Percentiles rank a stretch among this genome's conserved stretches.
Conservation (phyloP, 2,113 vertebrate genomes). For the Nothocercus julius region DNA sequence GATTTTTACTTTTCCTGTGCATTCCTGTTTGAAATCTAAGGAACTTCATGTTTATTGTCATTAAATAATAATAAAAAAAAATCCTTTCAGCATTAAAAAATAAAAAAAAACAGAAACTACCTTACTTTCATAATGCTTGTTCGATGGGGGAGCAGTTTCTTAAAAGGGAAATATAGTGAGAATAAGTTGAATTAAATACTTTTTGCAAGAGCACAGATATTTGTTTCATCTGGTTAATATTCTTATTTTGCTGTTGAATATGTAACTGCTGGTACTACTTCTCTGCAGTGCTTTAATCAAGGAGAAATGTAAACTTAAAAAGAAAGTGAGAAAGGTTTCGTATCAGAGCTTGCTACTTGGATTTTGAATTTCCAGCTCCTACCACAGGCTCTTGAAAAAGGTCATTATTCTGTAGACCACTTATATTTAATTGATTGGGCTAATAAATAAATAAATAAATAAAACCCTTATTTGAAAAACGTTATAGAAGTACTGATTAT, state of each 20-base stretch:
- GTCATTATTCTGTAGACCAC: neutral
- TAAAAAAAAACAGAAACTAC: neutral
- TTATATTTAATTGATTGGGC: neutral
- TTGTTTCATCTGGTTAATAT: neutral
- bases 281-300: slow-evolving; percentile 32
- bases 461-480: neutral
- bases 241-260: neutral
- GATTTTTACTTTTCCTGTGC: slow-evolving; percentile 9
- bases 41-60: neutral
- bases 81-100: neutral
- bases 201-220: neutral
- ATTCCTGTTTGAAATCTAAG: neutral
- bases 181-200: neutral
- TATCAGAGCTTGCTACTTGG: neutral
- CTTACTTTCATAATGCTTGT: neutral
- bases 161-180: neutral
- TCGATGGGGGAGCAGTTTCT: neutral
- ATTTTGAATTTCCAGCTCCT: slow-evolving; percentile 7
- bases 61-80: neutral
- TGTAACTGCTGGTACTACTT: neutral
- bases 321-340: slow-evolving; percentile 14
- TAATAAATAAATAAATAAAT: neutral
- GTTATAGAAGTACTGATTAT: neutral
- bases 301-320: slow-evolving; percentile 2
- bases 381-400: neutral